Conservation (phyloP, 2,797 vertebrate species). For the Platyrinchus mystaceus region DNA sequence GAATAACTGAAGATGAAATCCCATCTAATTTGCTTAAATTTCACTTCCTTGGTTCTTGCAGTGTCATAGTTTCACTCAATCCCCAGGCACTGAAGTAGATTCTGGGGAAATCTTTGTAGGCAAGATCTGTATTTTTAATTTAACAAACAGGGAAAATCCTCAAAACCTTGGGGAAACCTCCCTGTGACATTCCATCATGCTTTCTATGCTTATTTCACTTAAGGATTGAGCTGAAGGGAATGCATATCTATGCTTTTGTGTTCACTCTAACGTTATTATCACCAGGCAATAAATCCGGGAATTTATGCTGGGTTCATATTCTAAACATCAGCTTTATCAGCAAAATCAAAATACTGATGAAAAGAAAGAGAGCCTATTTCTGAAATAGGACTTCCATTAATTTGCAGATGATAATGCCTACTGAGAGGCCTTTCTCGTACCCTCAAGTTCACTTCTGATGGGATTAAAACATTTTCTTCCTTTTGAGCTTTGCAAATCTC, state of each 20-base stretch:
- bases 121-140: neutral
- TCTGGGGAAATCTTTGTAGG: neutral
- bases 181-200: neutral
- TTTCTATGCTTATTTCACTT: neutral
- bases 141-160: neutral
- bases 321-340: neutral
- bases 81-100: neutral
- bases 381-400: neutral
- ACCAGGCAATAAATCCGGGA: neutral
- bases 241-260: neutral
- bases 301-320: neutral
- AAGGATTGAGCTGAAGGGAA: neutral
- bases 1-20: neutral
- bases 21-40: neutral
- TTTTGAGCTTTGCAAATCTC: neutral
- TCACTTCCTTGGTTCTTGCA: neutral
- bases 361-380: neutral
- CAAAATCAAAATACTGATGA: neutral
- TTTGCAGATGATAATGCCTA: neutral
- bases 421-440: neutral
- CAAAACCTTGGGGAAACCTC: neutral
- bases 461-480: neutral
- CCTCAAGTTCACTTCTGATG: neutral
- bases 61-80: neutral
- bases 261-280: neutral